Evolutionary conservation across 2,888 invertebrate species (phyloP), one percentile per base, ranked within the genome.

Genomic region (Suillia variegata): DNA sequence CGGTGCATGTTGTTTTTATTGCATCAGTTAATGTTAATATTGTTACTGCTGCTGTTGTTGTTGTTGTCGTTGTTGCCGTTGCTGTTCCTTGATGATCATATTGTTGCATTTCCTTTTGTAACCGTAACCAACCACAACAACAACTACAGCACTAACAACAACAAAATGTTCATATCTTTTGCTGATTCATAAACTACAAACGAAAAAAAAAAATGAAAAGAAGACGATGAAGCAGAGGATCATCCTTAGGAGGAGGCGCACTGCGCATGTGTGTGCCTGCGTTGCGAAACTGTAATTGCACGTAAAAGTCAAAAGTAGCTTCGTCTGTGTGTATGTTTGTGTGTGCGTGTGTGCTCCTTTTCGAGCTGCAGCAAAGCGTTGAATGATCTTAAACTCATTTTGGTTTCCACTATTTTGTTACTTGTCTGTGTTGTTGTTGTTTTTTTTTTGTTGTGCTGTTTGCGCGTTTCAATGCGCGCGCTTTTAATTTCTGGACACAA

Each of bases 161-260:
- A 54, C 54, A 47, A 13, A 13, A 21, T 64, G 62, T 64, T 62
- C 64, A 60, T 64, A 64, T 64, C 64, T 62, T 59, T 38, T 12
- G 58, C 62, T 64, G 62, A 64, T 64, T 64, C 64, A 64, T 64
- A 62, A 64, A 64, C 59, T 58, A 62, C 59, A 64, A 60, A 12
- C 31, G 12, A 31, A 31, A 31, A 31, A 12, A 12, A 31, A 31
- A 12, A 12, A 31, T 8, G 31, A 6, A 31, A 31, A 12, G 6
- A 12, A 31, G 31, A 31, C 12, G 6, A 31, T 6, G 31, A 31
- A n/a, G n/a, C 31, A 6, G 31, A 31, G 31, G 31, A 31, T 31
- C 31, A 31, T 31, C 31, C 31, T 31, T 31, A n/a, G n/a, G n/a
- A n/a, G n/a, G n/a, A n/a, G n/a, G n/a, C n/a, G n/a, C n/a, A n/a